Evolutionary conservation across 2,113 vertebrate species (phyloP).

Genomic region (Typhlomys cinereus): DNA sequence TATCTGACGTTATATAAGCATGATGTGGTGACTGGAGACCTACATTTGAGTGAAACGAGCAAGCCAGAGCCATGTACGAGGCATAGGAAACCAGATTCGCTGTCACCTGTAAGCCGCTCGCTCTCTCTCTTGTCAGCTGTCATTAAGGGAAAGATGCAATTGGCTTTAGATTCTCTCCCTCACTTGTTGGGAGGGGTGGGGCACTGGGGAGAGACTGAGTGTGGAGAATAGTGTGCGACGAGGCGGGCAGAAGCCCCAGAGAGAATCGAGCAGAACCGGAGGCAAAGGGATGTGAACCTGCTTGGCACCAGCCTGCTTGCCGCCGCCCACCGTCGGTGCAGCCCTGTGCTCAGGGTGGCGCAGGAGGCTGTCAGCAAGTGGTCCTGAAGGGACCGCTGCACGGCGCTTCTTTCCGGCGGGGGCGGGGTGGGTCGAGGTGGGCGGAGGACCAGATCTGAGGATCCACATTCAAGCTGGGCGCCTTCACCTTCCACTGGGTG

Average conservation of each 20-base stretch:
- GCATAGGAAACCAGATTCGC: not conserved
- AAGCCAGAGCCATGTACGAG: not conserved
- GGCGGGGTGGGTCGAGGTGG: not conserved
- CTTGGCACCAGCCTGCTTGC: slow-evolving; percentile 50
- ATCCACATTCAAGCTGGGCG: not conserved
- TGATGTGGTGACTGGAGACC: slow-evolving; percentile 56
- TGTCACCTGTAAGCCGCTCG: slow-evolving; percentile 77
- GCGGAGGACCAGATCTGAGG: slow-evolving; percentile 47
- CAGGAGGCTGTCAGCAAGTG: not conserved
- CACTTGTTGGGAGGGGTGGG: slow-evolving; percentile 66
- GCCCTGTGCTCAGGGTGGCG: not conserved
- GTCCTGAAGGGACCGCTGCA: slow-evolving; percentile 70
- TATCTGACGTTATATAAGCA: slow-evolving; percentile 68
- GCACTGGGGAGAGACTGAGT: not conserved
- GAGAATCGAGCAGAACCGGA: not conserved
- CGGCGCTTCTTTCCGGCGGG: slow-evolving; percentile 27
- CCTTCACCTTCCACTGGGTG: slow-evolving; percentile 7
- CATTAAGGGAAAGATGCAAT: not conserved
- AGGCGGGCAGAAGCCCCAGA: slow-evolving; percentile 33
- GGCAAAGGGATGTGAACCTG: slow-evolving; percentile 26
- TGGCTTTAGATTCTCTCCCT: slow-evolving; percentile 21
- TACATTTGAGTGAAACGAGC: slow-evolving; percentile 61
- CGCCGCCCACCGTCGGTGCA: slow-evolving; percentile 47
- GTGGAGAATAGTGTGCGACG: not conserved
- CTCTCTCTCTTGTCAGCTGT: slow-evolving; percentile 40